These are phyloP conservation scores for Aleiodes testaceus DNA, from an alignment of 2,888 invertebrate genomes.

Conservation along the genomic window DNA sequence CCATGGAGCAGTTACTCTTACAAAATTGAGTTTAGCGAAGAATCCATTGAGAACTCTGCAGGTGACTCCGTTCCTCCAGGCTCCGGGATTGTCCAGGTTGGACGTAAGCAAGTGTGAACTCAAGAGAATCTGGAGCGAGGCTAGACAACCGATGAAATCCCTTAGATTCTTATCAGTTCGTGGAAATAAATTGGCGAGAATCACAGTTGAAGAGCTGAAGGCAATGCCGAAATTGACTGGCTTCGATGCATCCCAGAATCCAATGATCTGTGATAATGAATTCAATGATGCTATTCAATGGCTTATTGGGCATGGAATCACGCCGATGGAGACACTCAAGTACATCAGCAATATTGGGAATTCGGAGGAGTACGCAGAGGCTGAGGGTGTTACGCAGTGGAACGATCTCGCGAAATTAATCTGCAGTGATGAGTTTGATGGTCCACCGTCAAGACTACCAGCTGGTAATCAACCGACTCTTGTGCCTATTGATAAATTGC, in stretches of 20 bases:
- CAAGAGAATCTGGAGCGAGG: conserved; percentile 79
- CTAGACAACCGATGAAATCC: conserved; percentile 62
- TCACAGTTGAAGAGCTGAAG: conserved; percentile 77
- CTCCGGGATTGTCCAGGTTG: conserved; percentile 78
- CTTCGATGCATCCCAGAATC: conserved; percentile 80
- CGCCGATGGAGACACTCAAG: conserved; percentile 72
- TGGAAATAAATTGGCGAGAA: conserved; percentile 65
- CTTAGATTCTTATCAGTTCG: conserved; percentile 68
- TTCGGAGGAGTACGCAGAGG: conserved; percentile 57
- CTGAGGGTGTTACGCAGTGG: conserved; percentile 64
- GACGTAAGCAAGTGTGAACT: conserved; percentile 83
- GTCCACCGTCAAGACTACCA: conserved; percentile 60
- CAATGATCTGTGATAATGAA: conserved; percentile 80
- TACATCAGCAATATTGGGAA: conserved; percentile 58
- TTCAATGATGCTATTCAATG: conserved; percentile 81
- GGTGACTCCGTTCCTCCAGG: conserved; percentile 79
- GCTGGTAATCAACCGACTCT: conserved; percentile 45
- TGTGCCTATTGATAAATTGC: conserved; percentile 4
- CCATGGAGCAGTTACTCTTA: conserved; percentile 79
- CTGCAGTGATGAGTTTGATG: conserved; percentile 62
- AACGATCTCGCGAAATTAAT: conserved; percentile 66
- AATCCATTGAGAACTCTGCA: conserved; percentile 82
- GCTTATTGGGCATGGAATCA: conserved; percentile 77
- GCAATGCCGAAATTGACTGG: conserved; percentile 76
- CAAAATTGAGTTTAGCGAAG: conserved; percentile 80